A percentile compares a stretch with the other conserved stretches of the same genome.
phyloP scores from a whole-genome alignment of 2,888 invertebrate genomes.

The Melolontha melolontha region DNA sequence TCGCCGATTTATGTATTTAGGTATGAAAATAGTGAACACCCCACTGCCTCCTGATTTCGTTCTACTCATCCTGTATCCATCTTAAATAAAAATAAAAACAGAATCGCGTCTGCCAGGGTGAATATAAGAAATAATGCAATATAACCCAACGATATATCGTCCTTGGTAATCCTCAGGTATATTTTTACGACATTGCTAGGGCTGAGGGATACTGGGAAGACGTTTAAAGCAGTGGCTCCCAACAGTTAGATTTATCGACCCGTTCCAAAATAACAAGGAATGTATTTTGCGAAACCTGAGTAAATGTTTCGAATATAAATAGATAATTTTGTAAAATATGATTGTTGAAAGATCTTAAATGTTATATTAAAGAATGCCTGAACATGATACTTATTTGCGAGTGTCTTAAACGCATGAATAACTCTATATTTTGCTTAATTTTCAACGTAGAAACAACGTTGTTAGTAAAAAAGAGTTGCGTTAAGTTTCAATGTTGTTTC shows the following conservation, averaged over 20 bases:
- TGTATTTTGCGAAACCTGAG: neutral
- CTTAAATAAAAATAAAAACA: constrained; percentile 36
- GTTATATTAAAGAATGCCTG: no score
- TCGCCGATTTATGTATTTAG: constrained; percentile 18
- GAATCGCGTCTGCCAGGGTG: constrained; percentile 31
- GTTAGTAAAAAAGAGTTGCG: no score
- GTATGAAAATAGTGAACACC: neutral
- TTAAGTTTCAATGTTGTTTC: no score
- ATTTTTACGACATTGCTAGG: constrained; percentile 15
- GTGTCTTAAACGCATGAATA: no score
- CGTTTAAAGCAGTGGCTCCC: constrained; percentile 13
- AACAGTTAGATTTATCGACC: neutral
- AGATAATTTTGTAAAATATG: no score
- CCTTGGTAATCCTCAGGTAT: constrained; percentile 31
- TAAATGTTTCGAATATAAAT: no score
- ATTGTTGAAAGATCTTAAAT: no score
- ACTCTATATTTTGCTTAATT: no score
- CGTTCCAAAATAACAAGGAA: neutral
- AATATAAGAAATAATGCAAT: constrained; percentile 38
- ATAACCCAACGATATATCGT: constrained; percentile 32
- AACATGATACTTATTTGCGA: no score
- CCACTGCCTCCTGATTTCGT: constrained; percentile 10
- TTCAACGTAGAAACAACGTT: no score
- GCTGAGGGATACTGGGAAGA: constrained; percentile 2
- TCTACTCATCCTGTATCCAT: constrained; percentile 16